Evolutionary conservation across 2,797 vertebrate species (phyloP).

Genomic region (Melanotaenia parkinsoni): DNA sequence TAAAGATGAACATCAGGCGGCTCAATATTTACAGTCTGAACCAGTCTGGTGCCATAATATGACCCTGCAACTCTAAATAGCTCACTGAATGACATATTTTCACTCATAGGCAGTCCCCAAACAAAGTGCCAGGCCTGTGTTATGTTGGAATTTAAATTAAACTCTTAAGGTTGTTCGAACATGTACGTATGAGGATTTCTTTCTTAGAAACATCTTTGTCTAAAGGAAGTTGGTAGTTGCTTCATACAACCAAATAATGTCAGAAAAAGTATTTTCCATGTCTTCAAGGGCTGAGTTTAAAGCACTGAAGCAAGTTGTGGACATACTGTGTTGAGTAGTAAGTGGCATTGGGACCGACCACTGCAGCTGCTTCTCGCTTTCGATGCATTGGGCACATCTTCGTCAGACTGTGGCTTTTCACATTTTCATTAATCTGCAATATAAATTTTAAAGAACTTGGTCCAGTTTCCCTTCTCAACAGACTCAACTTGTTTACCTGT

Average conservation of each 20-base stretch:
- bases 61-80: background rate
- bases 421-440: conserved; percentile 4
- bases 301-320: too few relatives aligned
- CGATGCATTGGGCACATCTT: too few relatives aligned
- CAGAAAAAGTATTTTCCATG: too few relatives aligned
- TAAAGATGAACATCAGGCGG: background rate
- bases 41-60: background rate
- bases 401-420: background rate
- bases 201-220: too few relatives aligned
- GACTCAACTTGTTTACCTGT: conserved; percentile 7
- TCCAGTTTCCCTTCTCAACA: conserved; percentile 19
- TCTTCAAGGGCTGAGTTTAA: too few relatives aligned
- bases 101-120: background rate
- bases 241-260: too few relatives aligned
- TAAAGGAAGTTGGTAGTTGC: too few relatives aligned
- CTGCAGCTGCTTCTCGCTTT: too few relatives aligned
- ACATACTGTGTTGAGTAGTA: too few relatives aligned
- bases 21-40: background rate
- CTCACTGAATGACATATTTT: background rate
- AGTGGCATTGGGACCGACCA: too few relatives aligned
- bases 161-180: too few relatives aligned
- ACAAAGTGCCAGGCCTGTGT: background rate
- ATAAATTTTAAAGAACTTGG: conserved; percentile 21
- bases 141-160: background rate
- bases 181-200: too few relatives aligned